Conservation (phyloP, 1,140 invertebrate genomes). For the Drosophila bocqueti region DNA sequence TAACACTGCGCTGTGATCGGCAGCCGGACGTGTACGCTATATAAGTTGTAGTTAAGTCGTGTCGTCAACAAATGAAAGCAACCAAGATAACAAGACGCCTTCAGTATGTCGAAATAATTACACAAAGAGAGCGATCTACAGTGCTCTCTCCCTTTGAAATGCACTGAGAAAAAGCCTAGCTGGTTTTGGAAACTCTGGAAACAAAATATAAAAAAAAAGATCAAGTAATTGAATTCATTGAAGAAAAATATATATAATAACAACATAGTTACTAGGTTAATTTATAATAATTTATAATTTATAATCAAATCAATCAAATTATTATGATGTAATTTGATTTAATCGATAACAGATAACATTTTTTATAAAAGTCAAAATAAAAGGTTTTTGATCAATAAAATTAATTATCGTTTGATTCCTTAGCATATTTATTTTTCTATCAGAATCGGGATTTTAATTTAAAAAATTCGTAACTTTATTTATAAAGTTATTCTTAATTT, state of each 20-base stretch:
- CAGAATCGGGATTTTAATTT: too few relatives aligned
- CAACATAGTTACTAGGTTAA: neutral
- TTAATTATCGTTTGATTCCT: too few relatives aligned
- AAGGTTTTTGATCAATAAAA: too few relatives aligned
- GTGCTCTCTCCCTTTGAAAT: neutral
- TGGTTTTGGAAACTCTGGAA: neutral
- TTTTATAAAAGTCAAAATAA: too few relatives aligned
- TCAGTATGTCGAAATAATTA: constrained; percentile 45
- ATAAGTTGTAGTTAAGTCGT: constrained; percentile 42
- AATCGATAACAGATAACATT: neutral
- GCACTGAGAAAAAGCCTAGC: neutral
- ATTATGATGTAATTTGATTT: neutral
- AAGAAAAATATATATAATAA: neutral
- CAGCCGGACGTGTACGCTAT: constrained; percentile 14
- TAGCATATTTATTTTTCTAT: too few relatives aligned
- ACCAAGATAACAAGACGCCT: constrained; percentile 45
- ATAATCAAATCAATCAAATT: neutral
- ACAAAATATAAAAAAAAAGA: neutral
- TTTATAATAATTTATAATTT: too few relatives aligned
- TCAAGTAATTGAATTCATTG: neutral
- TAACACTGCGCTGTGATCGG: constrained; percentile 18
- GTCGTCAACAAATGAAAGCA: constrained; percentile 45
- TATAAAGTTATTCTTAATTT: neutral
- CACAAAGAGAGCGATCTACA: constrained; percentile 32
- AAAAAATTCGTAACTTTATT: neutral